Conservation (phyloP, 1,140 invertebrate species). For the Drosophila gunungcola region DNA sequence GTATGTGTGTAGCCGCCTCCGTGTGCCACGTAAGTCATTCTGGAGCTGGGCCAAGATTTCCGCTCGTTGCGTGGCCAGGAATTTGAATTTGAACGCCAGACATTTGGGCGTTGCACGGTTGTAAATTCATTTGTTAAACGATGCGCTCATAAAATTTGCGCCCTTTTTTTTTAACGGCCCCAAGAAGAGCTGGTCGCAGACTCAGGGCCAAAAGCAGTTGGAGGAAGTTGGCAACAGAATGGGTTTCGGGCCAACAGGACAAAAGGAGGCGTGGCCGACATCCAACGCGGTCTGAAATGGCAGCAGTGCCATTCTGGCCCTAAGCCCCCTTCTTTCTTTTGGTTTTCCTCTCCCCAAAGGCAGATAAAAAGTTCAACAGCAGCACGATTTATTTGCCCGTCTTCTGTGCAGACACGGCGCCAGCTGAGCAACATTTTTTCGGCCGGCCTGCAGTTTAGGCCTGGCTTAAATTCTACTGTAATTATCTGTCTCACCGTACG, state of each 20-base stretch:
- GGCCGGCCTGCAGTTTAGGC: slow-evolving; percentile 34
- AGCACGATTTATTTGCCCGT: slow-evolving; percentile 81
- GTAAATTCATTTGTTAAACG: slow-evolving; percentile 85
- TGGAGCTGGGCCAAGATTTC: slow-evolving; percentile 58
- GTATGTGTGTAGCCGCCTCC: slow-evolving; percentile 64
- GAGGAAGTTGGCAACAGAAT: slow-evolving; percentile 57
- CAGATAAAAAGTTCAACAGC: slow-evolving; percentile 77
- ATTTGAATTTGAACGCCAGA: slow-evolving; percentile 85
- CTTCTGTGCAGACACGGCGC: slow-evolving; percentile 69
- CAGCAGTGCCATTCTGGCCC: slow-evolving; percentile 68
- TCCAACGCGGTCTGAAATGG: slow-evolving; percentile 62
- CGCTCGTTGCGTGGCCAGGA: slow-evolving; percentile 44
- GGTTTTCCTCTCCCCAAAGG: slow-evolving; percentile 29
- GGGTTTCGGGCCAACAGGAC: slow-evolving; percentile 52
- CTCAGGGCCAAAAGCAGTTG: slow-evolving; percentile 3
- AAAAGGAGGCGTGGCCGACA: slow-evolving; percentile 59
- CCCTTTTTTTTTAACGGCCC: slow-evolving; percentile 74
- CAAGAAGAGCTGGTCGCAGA: slow-evolving; percentile 16
- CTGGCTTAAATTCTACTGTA: slow-evolving; percentile 59
- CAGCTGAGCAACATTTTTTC: slow-evolving; percentile 63
- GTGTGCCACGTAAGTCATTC: slow-evolving; percentile 67
- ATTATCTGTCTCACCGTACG: slow-evolving; percentile 64
- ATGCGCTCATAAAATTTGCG: slow-evolving; percentile 84
- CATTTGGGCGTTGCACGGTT: slow-evolving; percentile 85
- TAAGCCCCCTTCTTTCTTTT: background rate